These are phyloP conservation scores for Meta bourneti DNA, from an alignment of 2,888 invertebrate species.

Conservation along the genomic window DNA sequence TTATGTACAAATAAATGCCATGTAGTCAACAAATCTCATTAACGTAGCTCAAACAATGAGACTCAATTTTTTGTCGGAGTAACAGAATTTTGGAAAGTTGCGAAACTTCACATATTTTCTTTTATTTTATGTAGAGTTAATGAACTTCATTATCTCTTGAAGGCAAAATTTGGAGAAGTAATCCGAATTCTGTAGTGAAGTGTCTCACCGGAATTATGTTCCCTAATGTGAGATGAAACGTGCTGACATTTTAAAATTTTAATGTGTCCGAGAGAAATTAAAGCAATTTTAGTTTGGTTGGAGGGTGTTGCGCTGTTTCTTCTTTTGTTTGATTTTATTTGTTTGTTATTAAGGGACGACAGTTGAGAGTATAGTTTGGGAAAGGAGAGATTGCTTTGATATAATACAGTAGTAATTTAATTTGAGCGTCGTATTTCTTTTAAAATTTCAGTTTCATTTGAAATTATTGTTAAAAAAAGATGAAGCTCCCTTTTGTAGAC, in stretches of 20 bases:
- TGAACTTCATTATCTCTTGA: slow-evolving; percentile 26
- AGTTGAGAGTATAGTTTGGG: no score
- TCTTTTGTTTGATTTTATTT: no score
- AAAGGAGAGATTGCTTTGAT: no score
- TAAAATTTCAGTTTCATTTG: no score
- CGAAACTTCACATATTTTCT: not conserved
- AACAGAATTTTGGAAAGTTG: not conserved
- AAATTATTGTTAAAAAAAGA: no score
- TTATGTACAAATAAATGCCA: not conserved
- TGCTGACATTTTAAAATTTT: not conserved
- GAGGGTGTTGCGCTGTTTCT: not conserved
- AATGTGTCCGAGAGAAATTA: not conserved
- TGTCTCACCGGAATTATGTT: not conserved
- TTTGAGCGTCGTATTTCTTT: no score
- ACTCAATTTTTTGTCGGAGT: not conserved
- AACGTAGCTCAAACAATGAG: not conserved
- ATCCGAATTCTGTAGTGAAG: not conserved
- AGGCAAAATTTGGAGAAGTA: not conserved
- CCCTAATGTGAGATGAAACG: not conserved
- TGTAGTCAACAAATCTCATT: not conserved
- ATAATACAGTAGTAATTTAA: no score
- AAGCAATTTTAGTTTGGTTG: not conserved
- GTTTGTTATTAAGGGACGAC: no score
- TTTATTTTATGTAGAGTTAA: slow-evolving; percentile 3
- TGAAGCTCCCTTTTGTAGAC: no score